These are phyloP conservation scores for Chrysochloris asiatica DNA, from an alignment of 2,113 vertebrate species.

Conservation along the genomic window DNA sequence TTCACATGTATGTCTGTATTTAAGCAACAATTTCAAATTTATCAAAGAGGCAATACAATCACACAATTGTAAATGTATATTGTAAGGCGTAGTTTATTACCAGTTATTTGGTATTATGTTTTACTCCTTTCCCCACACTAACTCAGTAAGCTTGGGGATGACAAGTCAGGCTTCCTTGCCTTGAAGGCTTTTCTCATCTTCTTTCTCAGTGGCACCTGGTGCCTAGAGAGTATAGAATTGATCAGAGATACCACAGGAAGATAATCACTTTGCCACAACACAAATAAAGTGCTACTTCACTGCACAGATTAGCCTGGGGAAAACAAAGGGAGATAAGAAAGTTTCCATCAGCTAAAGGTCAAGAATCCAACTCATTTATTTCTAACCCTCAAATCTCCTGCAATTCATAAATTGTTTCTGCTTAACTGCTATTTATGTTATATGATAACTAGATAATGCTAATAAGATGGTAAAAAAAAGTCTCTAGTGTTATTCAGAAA, in stretches of 20 bases:
- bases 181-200: neutral
- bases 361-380: neutral
- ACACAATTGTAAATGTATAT: neutral
- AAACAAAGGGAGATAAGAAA: slow-evolving; percentile 57
- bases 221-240: slow-evolving; percentile 47
- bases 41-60: slow-evolving; percentile 35
- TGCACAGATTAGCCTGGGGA: slow-evolving; percentile 39
- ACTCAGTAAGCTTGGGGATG: neutral
- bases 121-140: neutral
- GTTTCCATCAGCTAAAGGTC: slow-evolving; percentile 36
- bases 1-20: slow-evolving; percentile 44
- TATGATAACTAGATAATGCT: neutral
- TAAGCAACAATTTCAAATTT: slow-evolving; percentile 60
- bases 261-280: neutral
- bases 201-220: neutral
- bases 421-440: neutral
- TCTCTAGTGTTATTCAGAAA: neutral
- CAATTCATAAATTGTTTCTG: slow-evolving; percentile 26
- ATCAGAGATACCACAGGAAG: slow-evolving; percentile 31
- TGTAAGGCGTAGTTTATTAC: slow-evolving; percentile 28
- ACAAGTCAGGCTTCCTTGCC: neutral
- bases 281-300: slow-evolving; percentile 23
- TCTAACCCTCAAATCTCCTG: neutral
- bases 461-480: slow-evolving; percentile 2
- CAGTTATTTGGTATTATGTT: neutral